A percentile compares a stretch with the other conserved stretches of the same genome.
These are phyloP conservation scores for Passerculus sandwichensis DNA, from an alignment of 2,797 vertebrate genomes.

Conservation along the genomic window DNA sequence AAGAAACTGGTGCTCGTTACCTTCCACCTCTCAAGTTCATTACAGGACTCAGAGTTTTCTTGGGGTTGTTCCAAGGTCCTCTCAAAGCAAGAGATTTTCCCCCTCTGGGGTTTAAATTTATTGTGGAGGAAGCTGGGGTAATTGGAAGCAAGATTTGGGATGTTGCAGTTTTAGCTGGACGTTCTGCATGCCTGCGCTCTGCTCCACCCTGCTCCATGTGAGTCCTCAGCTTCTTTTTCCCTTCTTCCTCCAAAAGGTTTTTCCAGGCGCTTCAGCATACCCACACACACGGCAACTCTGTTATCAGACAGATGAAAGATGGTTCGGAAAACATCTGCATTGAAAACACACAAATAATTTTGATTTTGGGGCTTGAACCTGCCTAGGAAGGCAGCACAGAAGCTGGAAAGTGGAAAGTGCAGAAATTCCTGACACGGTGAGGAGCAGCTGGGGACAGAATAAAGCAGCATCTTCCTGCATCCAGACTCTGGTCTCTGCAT, in stretches of 20 bases:
- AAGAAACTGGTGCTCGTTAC: neutral
- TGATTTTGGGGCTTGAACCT: neutral
- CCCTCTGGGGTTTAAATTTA: neutral
- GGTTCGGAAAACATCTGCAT: neutral
- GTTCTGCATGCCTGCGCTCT: neutral
- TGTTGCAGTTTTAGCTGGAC: neutral
- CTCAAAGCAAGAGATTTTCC: neutral
- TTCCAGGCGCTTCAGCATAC: neutral
- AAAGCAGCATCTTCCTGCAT: neutral
- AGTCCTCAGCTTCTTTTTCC: neutral
- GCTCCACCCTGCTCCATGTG: neutral
- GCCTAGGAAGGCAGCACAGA: neutral
- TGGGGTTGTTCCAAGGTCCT: neutral
- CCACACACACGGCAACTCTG: accelerated
- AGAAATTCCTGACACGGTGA: neutral
- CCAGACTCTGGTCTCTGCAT: neutral
- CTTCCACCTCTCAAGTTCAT: neutral
- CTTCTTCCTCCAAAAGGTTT: neutral
- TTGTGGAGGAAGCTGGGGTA: neutral
- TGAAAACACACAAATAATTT: neutral
- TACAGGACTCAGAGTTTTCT: neutral
- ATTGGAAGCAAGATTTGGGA: neutral
- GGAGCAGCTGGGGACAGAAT: neutral
- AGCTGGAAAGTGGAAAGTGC: neutral
- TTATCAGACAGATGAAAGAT: neutral